Conservation (phyloP, 1,140 invertebrate genomes). For the Dinoponera quadriceps region DNA sequence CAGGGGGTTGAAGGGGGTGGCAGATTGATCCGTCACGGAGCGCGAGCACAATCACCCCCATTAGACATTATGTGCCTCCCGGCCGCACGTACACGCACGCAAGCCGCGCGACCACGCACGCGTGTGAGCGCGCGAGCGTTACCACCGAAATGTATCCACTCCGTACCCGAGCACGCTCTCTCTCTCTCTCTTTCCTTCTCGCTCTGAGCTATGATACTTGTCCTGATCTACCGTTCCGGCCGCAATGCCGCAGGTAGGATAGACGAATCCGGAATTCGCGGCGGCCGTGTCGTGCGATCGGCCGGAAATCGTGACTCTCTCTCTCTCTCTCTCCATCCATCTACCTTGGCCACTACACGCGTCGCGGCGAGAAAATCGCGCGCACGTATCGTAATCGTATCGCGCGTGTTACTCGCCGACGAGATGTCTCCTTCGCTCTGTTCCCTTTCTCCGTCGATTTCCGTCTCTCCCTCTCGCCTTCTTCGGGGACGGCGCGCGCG, state of each 20-base stretch:
- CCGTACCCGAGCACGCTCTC: slow-evolving; percentile 51
- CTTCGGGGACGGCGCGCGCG: too few relatives aligned
- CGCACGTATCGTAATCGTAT: too few relatives aligned
- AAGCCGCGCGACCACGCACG: slow-evolving; percentile 46
- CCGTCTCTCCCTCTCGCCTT: too few relatives aligned
- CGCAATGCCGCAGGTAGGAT: slow-evolving; percentile 62
- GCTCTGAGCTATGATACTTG: slow-evolving; percentile 80
- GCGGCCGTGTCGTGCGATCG: slow-evolving; percentile 19
- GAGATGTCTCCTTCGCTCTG: too few relatives aligned
- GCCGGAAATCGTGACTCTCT: not conserved
- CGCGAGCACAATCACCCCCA: slow-evolving; percentile 85
- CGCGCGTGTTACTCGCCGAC: too few relatives aligned
- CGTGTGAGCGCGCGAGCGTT: slow-evolving; percentile 34
- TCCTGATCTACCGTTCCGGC: slow-evolving; percentile 77
- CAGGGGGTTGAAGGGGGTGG: slow-evolving; percentile 79
- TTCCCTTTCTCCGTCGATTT: too few relatives aligned
- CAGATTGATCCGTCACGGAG: slow-evolving; percentile 86
- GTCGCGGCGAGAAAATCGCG: slow-evolving; percentile 30
- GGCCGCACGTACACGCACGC: slow-evolving; percentile 63
- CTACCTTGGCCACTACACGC: too few relatives aligned
- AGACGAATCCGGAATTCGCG: slow-evolving; percentile 72
- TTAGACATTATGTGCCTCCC: slow-evolving; percentile 85
- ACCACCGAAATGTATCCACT: slow-evolving; percentile 80
- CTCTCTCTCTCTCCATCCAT: too few relatives aligned
- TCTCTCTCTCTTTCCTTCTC: not conserved